These are phyloP conservation scores for Pipistrellus pipistrellus DNA, from an alignment of 2,797 vertebrate species.

Conservation along the genomic window DNA sequence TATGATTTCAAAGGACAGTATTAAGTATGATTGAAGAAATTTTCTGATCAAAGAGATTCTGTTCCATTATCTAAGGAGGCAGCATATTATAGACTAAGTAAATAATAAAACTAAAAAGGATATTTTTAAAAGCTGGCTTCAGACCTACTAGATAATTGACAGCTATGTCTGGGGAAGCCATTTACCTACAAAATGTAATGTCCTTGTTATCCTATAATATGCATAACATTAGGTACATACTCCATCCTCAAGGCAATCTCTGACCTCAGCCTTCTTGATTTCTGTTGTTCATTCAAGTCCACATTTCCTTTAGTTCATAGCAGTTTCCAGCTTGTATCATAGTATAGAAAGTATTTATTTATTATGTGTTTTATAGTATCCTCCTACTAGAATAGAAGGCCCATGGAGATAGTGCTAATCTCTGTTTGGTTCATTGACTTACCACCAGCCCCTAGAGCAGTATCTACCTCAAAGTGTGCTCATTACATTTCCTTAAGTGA, in stretches of 20 bases:
- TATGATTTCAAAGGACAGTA: background rate
- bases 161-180: background rate
- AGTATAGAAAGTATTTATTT: background rate
- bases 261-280: background rate
- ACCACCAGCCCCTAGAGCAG: background rate
- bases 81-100: background rate
- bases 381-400: background rate
- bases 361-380: background rate
- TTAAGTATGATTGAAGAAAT: background rate
- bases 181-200: background rate
- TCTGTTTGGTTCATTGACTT: background rate
- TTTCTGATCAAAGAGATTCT: background rate
- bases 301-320: background rate
- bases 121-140: background rate
- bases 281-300: background rate
- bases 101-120: background rate
- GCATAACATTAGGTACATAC: background rate
- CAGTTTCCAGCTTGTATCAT: background rate
- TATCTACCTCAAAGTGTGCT: background rate
- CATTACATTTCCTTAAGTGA: background rate
- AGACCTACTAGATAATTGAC: background rate
- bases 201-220: background rate
- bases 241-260: fast-evolving
- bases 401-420: background rate
- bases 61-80: background rate